Base-by-base conservation (phyloP, 2,797 vertebrate genomes). In the Hypotaenidia philippensis region DNA sequence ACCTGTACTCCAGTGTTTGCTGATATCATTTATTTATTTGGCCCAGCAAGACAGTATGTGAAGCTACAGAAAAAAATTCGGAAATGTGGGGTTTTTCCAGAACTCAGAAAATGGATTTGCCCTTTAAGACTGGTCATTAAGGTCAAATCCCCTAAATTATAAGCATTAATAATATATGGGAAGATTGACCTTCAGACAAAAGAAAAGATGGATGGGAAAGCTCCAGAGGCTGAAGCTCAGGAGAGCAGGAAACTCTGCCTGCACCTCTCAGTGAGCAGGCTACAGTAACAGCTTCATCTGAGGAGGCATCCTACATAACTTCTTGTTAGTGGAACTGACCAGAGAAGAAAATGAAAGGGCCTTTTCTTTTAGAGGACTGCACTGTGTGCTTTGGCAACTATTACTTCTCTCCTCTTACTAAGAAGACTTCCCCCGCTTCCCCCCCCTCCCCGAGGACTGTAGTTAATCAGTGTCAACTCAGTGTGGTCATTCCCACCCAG, bases 111-210 rank as follows among this genome's bases (percentile, higher is more conserved):
- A 94, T 19, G 23, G 41, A 75, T 92, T 91, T 89, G 13, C 34
- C 59, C 32, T 74, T 56, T 78, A 95, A 87, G 45, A 70, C 12
- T 53, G 17, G 27, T 71, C 10, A 6, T 68, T 56, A 45, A 87
- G 82, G 36, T 89, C 55, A 55, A 83, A 90, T 69, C 19, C 18
- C 53, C 76, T 96, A 93, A 87, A 94, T 96, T 94, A 91, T 82
- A 84, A 65, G 55, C 59, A 60, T 75, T 90, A 94, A 72, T 66
- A 90, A 79, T 84, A 83, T 45, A 89, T 61, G 29, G 64, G 32
- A 94, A 93, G 76, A 90, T 81, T 94, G 83, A 87, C 78, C 69
- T 96, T 90, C 80, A 79, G 63, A 83, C 31, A 79, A 93, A 83
- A 77, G 21, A 82, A 92, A 20, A 59, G 53, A 88, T 81, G 71